Evolutionary conservation across 2,797 vertebrate species (phyloP).

Genomic region (Caiman crocodilus): DNA sequence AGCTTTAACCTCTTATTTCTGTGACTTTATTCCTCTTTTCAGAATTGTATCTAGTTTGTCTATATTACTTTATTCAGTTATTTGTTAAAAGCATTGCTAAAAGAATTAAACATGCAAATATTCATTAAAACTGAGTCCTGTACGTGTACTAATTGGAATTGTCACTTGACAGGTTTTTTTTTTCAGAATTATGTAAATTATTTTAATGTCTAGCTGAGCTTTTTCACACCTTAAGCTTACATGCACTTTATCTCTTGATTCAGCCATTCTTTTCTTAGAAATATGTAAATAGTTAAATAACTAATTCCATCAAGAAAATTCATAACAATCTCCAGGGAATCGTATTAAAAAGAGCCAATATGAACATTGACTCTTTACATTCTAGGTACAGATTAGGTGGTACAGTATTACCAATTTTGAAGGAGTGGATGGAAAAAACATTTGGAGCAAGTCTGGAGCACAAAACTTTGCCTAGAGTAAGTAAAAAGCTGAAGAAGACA

Average conservation of each 20-base stretch:
- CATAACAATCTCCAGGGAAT: not conserved
- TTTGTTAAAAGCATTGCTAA: not conserved
- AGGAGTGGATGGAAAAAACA: constrained; percentile 93
- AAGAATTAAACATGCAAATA: not conserved
- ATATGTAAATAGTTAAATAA: too few species aligned
- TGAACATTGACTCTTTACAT: constrained; percentile 71
- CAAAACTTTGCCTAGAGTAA: constrained; percentile 93
- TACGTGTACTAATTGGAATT: not conserved
- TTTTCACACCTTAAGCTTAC: not conserved
- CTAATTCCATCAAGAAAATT: not conserved
- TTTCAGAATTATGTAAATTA: not conserved
- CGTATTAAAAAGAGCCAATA: constrained; percentile 61
- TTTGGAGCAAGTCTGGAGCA: constrained; percentile 93
- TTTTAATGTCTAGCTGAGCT: not conserved
- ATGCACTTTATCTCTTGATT: too few species aligned
- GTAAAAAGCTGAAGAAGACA: constrained; percentile 65
- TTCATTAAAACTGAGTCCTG: not conserved
- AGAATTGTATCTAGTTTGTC: not conserved
- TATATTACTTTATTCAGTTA: not conserved
- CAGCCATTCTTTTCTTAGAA: too few species aligned
- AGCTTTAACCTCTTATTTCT: not conserved
- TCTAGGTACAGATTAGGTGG: constrained; percentile 96
- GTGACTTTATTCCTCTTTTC: not conserved
- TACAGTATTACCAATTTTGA: constrained; percentile 91
- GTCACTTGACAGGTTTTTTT: not conserved